These are phyloP conservation scores for Corvus moneduloides DNA, from an alignment of 2,113 vertebrate genomes.

Conservation along the genomic window DNA sequence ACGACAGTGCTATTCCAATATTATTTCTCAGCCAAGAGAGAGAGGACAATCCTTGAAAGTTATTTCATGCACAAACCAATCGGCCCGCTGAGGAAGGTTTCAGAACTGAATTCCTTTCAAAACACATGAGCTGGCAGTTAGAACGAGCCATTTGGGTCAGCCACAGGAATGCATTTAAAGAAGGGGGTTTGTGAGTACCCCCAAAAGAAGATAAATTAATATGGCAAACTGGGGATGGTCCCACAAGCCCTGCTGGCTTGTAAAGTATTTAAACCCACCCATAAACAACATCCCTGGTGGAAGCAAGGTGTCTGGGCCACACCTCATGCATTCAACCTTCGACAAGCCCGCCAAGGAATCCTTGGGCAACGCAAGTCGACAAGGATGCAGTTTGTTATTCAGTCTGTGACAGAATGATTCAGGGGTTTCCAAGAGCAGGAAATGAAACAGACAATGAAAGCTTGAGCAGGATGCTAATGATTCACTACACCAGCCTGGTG, in stretches of 20 bases:
- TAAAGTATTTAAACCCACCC: neutral
- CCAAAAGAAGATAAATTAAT: neutral
- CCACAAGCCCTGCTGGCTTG: neutral
- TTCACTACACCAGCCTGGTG: constrained; percentile 55
- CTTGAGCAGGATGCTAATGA: constrained; percentile 68
- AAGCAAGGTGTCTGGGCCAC: neutral
- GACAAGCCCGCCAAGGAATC: constrained; percentile 32
- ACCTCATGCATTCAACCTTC: neutral
- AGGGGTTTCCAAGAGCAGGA: constrained; percentile 65
- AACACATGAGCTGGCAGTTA: neutral
- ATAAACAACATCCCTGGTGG: neutral
- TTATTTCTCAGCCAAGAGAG: constrained; percentile 3
- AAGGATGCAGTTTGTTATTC: constrained; percentile 41
- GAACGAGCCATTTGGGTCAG: neutral
- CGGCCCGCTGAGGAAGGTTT: neutral
- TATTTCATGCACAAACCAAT: neutral
- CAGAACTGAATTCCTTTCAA: constrained; percentile 18
- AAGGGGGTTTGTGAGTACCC: neutral
- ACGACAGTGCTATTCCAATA: neutral
- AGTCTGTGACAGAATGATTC: constrained; percentile 61
- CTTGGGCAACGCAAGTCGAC: constrained; percentile 26
- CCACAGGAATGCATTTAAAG: constrained; percentile 37
- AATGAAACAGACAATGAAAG: constrained; percentile 64
- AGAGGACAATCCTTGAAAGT: constrained; percentile 20
- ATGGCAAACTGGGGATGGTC: neutral